Percentiles rank a stretch among this genome's conserved stretches.
Evolutionary conservation across 2,888 invertebrate species (phyloP).

Genomic region (Leistus spinibarbis): DNA sequence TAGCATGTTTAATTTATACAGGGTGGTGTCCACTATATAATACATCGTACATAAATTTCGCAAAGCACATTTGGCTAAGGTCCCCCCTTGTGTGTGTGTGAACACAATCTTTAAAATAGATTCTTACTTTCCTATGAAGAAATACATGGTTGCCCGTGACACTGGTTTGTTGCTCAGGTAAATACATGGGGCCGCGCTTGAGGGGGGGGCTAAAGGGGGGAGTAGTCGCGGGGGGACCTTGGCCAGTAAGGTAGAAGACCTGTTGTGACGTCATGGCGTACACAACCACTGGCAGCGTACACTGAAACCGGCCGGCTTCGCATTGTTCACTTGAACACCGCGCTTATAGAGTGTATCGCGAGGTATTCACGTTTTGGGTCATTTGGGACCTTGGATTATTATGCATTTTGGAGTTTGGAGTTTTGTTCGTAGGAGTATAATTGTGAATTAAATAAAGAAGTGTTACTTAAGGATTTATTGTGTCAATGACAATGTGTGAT

Average conservation of each 20-base stretch:
- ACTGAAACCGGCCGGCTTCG: background rate
- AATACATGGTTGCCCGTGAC: conserved; percentile 17
- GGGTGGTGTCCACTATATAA: no score
- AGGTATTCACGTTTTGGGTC: background rate
- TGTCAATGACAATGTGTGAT: background rate
- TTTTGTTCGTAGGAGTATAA: background rate
- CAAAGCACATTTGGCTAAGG: no score
- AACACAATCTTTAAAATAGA: conserved; percentile 7
- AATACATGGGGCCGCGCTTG: background rate
- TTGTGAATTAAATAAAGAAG: background rate
- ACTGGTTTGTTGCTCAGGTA: background rate
- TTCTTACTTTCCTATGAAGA: background rate
- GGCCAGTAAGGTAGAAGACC: conserved; percentile 56
- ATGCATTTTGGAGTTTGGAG: background rate
- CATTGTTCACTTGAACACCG: conserved; percentile 3
- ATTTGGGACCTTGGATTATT: no score
- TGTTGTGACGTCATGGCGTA: conserved; percentile 55
- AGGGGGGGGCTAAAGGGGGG: conserved; percentile 44
- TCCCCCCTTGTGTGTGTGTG: no score
- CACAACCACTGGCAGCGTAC: background rate
- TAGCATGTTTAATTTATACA: no score
- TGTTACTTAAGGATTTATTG: no score
- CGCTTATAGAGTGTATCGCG: background rate
- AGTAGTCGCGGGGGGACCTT: background rate
- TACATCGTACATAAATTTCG: no score